A percentile compares a stretch with the other conserved stretches of the same genome.
phyloP scores from a whole-genome alignment of 2,888 invertebrate genomes.

The Rhagonycha lutea region DNA sequence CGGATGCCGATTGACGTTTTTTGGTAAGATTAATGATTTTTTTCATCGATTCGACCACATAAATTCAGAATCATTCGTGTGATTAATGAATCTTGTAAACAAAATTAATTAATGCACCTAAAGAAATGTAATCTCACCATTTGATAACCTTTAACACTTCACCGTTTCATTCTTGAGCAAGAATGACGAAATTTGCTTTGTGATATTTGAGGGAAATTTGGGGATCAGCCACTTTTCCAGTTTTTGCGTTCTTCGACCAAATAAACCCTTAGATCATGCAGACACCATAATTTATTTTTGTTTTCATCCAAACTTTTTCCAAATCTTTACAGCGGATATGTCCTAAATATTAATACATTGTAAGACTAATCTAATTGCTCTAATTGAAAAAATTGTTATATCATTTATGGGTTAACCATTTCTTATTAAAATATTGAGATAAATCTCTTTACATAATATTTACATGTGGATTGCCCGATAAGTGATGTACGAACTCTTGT shows the following conservation, averaged over 20 bases:
- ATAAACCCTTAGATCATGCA: no score
- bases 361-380: neutral
- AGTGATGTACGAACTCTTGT: neutral
- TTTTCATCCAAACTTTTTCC: neutral
- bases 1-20: neutral
- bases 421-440: neutral
- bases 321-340: neutral
- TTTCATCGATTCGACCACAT: neutral
- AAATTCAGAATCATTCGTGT: neutral
- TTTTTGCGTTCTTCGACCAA: neutral
- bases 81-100: neutral
- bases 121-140: neutral
- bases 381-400: neutral
- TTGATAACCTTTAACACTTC: neutral
- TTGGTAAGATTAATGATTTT: neutral
- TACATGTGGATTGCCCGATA: neutral
- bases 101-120: neutral
- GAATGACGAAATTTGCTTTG: neutral
- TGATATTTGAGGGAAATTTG: neutral
- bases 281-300: neutral
- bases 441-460: neutral
- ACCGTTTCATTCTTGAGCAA: neutral
- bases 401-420: neutral
- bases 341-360: neutral
- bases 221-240: neutral